A percentile compares a stretch with the other conserved stretches of the same genome.
phyloP scores from a whole-genome alignment of 2,888 invertebrate species.

The Dynastes grantii region DNA sequence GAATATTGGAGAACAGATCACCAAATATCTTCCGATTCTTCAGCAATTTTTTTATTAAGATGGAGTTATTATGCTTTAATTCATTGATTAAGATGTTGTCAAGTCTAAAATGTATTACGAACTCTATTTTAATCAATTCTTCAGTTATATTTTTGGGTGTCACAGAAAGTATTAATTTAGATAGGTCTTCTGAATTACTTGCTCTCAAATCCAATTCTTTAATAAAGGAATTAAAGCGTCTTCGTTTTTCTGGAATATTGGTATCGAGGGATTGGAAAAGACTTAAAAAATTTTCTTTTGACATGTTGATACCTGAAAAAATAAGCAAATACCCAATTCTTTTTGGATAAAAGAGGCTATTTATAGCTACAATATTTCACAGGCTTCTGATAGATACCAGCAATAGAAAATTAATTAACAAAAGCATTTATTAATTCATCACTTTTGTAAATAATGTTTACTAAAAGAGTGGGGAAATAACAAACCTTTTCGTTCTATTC shows the following conservation, averaged over 20 bases:
- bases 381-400: too few species aligned
- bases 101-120: slow-evolving; percentile 47
- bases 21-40: slow-evolving; percentile 37
- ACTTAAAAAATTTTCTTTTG: slow-evolving; percentile 33
- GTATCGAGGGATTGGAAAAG: slow-evolving; percentile 44
- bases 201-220: neutral
- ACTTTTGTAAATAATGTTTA: too few species aligned
- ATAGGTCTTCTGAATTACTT: slow-evolving; percentile 2
- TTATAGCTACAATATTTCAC: too few species aligned
- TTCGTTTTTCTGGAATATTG: slow-evolving; percentile 44
- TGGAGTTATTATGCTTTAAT: slow-evolving; percentile 48
- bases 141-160: slow-evolving; percentile 47
- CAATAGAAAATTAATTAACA: too few species aligned
- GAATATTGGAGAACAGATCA: slow-evolving; percentile 33
- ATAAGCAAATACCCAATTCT: neutral
- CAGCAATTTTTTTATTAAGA: slow-evolving; percentile 50
- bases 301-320: neutral
- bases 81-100: slow-evolving; percentile 42
- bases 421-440: too few species aligned
- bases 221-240: slow-evolving; percentile 46
- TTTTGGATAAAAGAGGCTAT: too few species aligned
- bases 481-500: too few species aligned
- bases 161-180: slow-evolving; percentile 38
- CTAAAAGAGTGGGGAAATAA: too few species aligned
- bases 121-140: slow-evolving; percentile 52